Evolutionary conservation across 2,888 invertebrate genomes (phyloP), one percentile per base, ranked within the genome.

Genomic region (Tineola bisselliella): DNA sequence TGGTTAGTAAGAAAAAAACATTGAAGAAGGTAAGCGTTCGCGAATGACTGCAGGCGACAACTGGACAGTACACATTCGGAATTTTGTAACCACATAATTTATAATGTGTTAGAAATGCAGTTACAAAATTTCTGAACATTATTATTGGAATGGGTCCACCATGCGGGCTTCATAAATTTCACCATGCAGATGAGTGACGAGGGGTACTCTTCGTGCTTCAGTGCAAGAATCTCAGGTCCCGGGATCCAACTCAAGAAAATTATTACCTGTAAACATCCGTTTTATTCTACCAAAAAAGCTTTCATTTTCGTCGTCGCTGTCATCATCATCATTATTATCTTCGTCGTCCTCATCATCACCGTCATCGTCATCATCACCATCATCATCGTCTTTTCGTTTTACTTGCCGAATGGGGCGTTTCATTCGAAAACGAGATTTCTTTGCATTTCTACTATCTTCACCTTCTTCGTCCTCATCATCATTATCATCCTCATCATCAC

Each of bases 41-140:
- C 84, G 81, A 87, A 87, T 88, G 89, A 89, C 90, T 90, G 90
- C 90, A 90, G 90, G 89, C 90, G 89, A 89, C 84, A 88, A 88
- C 89, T 89, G 84, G 76, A 44, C 61, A 61, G 15, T 33, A 31
- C 54, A 54, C 1, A 33, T 58, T 11, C 30, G 33, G 15, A 58
- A 58, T 5, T 33, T 58, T 58, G 58, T 58, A 58, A 58, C 58
- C 1, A 31, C 25, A 58, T 33, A 11, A 33, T 58, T n/a, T 19
- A 13, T 31, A 58, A n/a, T 31, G 5, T 4, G 56, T 58, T 30
- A 33, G 58, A 15, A 5, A 17, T 33, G 33, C 31, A 33, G 58
- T 58, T 58, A 58, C 58, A 58, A 33, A 58, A 17, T 33, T 58
- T 33, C 33, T n/a, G 25, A 58, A 33, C 17, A 58, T 58, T 58